These are phyloP conservation scores for Euthynnus affinis DNA, from an alignment of 2,797 vertebrate species.

Conservation along the genomic window DNA sequence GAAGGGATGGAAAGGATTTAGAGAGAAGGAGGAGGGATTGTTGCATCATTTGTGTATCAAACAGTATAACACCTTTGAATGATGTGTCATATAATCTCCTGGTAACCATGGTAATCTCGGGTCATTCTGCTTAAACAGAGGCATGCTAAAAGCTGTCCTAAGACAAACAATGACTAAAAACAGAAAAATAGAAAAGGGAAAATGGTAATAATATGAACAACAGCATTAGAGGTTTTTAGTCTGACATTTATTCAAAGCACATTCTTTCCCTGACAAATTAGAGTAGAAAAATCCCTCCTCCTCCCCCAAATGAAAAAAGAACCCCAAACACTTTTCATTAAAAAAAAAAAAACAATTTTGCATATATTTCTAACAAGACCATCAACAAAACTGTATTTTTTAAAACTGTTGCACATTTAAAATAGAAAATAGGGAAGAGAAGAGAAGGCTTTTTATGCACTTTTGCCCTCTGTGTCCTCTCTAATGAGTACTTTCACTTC, in stretches of 20 bases:
- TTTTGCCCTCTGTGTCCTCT: constrained; percentile 16
- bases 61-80: not conserved
- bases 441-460: constrained; percentile 7
- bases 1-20: not conserved
- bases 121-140: not conserved
- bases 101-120: constrained; percentile 2
- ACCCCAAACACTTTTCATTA: not conserved
- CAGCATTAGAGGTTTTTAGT: constrained; percentile 31
- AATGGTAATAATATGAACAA: constrained; percentile 1
- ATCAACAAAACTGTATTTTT: constrained; percentile 21
- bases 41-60: not conserved
- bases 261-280: constrained; percentile 38
- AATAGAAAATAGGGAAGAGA: not conserved
- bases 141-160: not conserved
- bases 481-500: constrained; percentile 53
- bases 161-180: not conserved
- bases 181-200: not conserved
- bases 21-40: not conserved
- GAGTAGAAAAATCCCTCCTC: constrained; percentile 20
- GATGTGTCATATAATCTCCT: not conserved
- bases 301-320: too few relatives aligned
- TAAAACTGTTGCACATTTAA: not conserved
- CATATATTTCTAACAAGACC: constrained; percentile 5
- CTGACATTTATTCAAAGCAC: constrained; percentile 41
- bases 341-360: not conserved